phyloP scores from a whole-genome alignment of 1,140 invertebrate species.

The Brachionus rotundiformis region DNA sequence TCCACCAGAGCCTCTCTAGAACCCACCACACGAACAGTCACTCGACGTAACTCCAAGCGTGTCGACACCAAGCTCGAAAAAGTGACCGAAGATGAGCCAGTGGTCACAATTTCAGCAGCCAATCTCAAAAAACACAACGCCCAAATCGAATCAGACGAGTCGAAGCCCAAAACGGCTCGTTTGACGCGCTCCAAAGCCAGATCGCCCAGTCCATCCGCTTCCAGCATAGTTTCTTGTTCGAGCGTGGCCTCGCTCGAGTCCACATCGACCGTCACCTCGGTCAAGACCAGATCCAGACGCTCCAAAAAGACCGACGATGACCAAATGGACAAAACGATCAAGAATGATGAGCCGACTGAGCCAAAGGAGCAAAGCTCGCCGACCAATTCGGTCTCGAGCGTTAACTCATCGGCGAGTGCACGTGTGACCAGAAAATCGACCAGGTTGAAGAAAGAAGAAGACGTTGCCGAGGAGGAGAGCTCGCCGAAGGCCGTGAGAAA shows the following conservation, averaged over 20 bases:
- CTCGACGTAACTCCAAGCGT: not conserved
- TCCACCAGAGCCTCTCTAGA: not conserved
- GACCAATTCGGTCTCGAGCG: not conserved
- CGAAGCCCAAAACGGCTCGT: not conserved
- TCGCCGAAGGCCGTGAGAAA: not conserved
- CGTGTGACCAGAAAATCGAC: not conserved
- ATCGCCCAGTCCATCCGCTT: constrained; percentile 32
- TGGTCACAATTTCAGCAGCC: not conserved
- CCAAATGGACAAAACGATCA: not conserved
- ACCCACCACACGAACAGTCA: not conserved
- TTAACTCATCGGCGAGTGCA: not conserved
- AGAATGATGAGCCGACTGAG: not conserved
- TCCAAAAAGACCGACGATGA: not conserved
- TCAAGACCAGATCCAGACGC: not conserved
- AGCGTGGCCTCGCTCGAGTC: constrained; percentile 14
- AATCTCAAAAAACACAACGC: constrained; percentile 39
- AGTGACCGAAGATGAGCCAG: not conserved
- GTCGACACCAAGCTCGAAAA: not conserved
- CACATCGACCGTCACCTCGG: not conserved
- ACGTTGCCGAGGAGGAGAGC: not conserved
- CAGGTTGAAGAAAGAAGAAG: not conserved
- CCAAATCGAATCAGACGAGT: not conserved
- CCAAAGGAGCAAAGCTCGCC: not conserved
- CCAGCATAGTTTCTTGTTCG: not conserved
- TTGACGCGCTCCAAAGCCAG: not conserved